Percentiles rank a stretch among this genome's conserved stretches.
Conservation (phyloP, 1,140 invertebrate genomes). For the Scaptomyza montana region DNA sequence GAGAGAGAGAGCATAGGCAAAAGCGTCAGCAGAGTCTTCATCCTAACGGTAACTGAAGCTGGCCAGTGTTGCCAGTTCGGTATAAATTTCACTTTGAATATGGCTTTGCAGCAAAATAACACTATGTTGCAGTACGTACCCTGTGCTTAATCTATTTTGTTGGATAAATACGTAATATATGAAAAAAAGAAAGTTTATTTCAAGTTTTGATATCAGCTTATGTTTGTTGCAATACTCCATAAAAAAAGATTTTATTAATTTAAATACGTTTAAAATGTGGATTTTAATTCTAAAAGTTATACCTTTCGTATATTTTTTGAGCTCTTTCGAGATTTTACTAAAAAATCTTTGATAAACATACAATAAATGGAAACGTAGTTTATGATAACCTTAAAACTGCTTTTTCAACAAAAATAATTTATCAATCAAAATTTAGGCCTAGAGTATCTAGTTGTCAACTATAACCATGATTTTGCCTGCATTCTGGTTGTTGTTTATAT, state of each 20-base stretch:
- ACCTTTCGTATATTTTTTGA: too few relatives aligned
- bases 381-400: too few relatives aligned
- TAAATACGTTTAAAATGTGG: too few relatives aligned
- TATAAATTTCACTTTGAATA: constrained; percentile 55
- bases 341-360: too few relatives aligned
- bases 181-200: too few relatives aligned
- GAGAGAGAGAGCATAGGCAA: background rate
- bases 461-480: background rate
- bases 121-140: background rate
- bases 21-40: constrained; percentile 7
- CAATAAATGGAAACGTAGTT: too few relatives aligned
- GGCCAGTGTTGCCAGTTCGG: constrained; percentile 33
- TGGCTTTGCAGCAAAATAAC: background rate
- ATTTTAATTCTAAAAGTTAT: too few relatives aligned
- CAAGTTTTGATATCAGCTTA: too few relatives aligned
- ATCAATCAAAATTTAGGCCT: background rate
- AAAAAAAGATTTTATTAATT: too few relatives aligned
- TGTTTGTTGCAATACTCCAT: too few relatives aligned
- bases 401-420: too few relatives aligned
- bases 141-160: background rate
- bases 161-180: background rate
- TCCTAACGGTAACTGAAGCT: constrained; percentile 39
- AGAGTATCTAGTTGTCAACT: background rate
- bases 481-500: constrained; percentile 1
- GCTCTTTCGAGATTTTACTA: too few relatives aligned